phyloP scores from a whole-genome alignment of 2,797 vertebrate species.

The Mormyrops attenuatus region DNA sequence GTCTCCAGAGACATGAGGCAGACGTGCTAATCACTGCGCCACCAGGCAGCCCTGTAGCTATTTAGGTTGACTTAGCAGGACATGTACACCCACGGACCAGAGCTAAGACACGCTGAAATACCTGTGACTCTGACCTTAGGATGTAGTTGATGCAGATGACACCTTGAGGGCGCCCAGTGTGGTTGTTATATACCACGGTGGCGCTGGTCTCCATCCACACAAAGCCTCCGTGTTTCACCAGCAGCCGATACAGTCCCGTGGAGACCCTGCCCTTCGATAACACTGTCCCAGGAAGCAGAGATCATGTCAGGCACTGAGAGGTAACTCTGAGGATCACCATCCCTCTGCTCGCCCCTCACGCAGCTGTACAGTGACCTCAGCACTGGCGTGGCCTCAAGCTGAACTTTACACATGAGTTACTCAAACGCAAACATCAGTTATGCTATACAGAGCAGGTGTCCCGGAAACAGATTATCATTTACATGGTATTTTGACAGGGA shows the following conservation, averaged over 20 bases:
- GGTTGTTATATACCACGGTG: constrained; percentile 37
- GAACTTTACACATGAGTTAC: not conserved
- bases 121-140: constrained; percentile 39
- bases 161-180: constrained; percentile 37
- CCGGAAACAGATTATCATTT: not conserved
- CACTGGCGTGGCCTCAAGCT: not conserved
- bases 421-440: not conserved
- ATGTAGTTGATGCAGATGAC: constrained; percentile 50
- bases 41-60: too few species aligned
- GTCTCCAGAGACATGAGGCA: too few species aligned
- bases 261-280: constrained; percentile 45
- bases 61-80: not conserved
- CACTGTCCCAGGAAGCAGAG: constrained; percentile 34
- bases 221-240: constrained; percentile 44
- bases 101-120: not conserved
- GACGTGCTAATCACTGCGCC: too few species aligned
- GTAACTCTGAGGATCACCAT: not conserved
- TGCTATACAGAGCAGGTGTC: not conserved
- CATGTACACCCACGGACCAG: not conserved
- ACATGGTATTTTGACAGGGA: not conserved
- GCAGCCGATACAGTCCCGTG: constrained; percentile 46
- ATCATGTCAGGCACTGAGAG: not conserved
- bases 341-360: not conserved
- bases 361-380: not conserved
- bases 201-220: constrained; percentile 50